Evolutionary conservation across 2,797 vertebrate species (phyloP), one percentile per base, ranked within the genome.

Genomic region (Sylvia borin): DNA sequence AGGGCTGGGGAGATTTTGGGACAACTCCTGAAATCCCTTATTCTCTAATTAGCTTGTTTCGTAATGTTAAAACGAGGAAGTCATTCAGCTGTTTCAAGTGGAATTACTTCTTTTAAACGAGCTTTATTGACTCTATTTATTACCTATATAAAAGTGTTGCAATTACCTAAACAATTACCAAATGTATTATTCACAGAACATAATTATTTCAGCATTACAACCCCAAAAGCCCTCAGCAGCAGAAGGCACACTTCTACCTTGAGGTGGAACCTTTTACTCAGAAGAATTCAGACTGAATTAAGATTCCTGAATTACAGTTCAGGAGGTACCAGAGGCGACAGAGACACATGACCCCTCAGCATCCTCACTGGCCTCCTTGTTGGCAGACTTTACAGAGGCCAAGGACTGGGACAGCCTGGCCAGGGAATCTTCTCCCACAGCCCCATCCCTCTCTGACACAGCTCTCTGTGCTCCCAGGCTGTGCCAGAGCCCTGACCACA

Each of bases 291-390:
- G 12, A 15, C 48, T 64, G 47, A 29, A 38, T 8, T 13, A 54
- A 62, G 90, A 26, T 58, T 36, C 36, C 36, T 36, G 36, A 36
- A 36, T 36, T 36, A 36, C 36, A 36, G 36, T 36, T 42, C 26
- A 53, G 77, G 43, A 54, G 57, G 40, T 32, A 31, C 27, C n/a
- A 19, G 42, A 43, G 61, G 57, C 4, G 20, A 67, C 57, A 74
- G 4, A 27, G 1, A 29, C 0, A 5, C 40, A 32, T 7, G 0
- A 7, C 8, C 50, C 70, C 5, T 65, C 51, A 65, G 53, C 55
- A 61, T 9, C 72, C 71, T 29, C 58, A 15, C 38, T 12, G 60
- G 29, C 29, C n/a, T 50, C 55, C 43, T 15, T 38, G 25, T 6
- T 2, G 2, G 71, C 48, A 68, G 60, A 45, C 19, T 40, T 38